phyloP scores from a whole-genome alignment of 2,888 invertebrate genomes.

The Caradrina kadenii region DNA sequence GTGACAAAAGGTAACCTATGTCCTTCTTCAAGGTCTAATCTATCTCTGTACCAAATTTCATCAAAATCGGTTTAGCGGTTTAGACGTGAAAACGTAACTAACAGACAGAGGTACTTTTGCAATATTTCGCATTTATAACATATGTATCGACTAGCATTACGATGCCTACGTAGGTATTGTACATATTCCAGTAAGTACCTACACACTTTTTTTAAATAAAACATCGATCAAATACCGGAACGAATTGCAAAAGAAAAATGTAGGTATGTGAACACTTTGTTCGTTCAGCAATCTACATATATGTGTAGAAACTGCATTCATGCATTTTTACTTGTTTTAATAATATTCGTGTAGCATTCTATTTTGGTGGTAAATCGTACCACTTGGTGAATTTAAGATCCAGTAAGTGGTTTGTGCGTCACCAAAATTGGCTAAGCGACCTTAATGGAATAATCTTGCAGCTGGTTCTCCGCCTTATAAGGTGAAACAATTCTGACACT shows the following conservation, averaged over 20 bases:
- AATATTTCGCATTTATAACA: too few species aligned
- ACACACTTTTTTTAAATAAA: background rate
- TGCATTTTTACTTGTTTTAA: conserved; percentile 1
- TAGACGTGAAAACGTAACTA: too few species aligned
- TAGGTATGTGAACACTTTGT: background rate
- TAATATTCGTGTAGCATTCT: background rate
- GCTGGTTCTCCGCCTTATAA: conserved; percentile 24
- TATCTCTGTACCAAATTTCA: too few species aligned
- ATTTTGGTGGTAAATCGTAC: conserved; percentile 26
- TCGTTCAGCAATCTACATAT: conserved; percentile 2
- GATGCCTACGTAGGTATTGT: background rate
- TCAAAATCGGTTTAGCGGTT: too few species aligned
- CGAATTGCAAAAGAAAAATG: conserved; percentile 37
- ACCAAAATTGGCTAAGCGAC: conserved; percentile 44
- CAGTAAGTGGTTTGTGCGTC: conserved; percentile 36
- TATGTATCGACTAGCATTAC: background rate
- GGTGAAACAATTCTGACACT: conserved; percentile 26
- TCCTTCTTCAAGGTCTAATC: too few species aligned
- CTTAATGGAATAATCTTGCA: conserved; percentile 51
- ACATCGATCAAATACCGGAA: conserved; percentile 29
- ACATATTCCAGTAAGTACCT: background rate
- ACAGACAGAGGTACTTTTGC: too few species aligned
- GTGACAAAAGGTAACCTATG: too few species aligned
- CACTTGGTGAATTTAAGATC: conserved; percentile 18
- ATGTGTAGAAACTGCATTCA: conserved; percentile 28